phyloP scores from a whole-genome alignment of 2,888 invertebrate genomes.

The Amphipyra tragopoginis region DNA sequence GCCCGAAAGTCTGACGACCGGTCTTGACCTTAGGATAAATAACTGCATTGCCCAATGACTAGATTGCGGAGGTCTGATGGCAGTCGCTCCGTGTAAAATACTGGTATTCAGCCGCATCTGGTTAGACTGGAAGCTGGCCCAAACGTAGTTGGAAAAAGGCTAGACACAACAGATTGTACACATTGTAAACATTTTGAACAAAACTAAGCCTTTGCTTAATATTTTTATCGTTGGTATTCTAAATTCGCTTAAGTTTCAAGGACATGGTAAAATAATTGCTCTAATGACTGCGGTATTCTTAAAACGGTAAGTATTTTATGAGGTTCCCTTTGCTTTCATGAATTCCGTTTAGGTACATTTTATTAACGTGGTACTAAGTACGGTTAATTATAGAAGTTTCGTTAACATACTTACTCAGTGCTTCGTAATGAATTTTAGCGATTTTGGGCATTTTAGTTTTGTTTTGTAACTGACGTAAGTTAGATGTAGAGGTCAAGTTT shows the following conservation, averaged over 20 bases:
- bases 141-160: no score
- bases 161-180: no score
- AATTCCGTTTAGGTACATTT: constrained; percentile 13
- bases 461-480: constrained; percentile 10
- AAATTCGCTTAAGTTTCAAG: neutral
- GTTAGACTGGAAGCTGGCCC: no score
- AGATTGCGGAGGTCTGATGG: no score
- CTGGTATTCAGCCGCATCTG: no score
- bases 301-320: neutral
- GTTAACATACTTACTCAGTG: constrained; percentile 17
- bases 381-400: constrained; percentile 38
- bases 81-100: no score
- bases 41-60: no score
- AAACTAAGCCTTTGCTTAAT: no score
- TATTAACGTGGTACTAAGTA: constrained; percentile 18
- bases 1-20: no score
- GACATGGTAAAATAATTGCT: no score
- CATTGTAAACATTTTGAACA: no score
- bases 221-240: constrained; percentile 11
- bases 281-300: neutral
- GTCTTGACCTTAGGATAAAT: no score
- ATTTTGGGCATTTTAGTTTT: constrained; percentile 21
- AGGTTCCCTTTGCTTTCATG: neutral
- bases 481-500: constrained; percentile 33
- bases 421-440: constrained; percentile 21